phyloP scores from a whole-genome alignment of 2,888 invertebrate genomes.

The Drosophila macrothrix region DNA sequence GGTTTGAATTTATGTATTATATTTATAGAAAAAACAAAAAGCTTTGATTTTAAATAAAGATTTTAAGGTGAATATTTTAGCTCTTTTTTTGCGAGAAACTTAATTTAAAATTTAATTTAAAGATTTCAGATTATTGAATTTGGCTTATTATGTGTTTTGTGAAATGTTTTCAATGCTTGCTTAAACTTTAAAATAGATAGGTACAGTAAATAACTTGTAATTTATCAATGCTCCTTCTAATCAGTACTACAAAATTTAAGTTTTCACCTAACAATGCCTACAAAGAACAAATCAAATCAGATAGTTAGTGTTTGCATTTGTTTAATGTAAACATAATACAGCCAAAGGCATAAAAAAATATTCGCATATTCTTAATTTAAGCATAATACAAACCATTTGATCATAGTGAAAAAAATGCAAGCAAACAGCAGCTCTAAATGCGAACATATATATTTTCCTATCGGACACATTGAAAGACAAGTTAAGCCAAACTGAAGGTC shows the following conservation, averaged over 20 bases:
- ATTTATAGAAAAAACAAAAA: neutral
- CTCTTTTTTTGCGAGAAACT: neutral
- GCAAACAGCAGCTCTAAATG: neutral
- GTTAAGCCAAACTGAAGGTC: slow-evolving; percentile 47
- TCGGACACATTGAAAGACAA: slow-evolving; percentile 31
- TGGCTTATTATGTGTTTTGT: too few relatives aligned
- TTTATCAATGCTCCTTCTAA: neutral
- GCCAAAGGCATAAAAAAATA: neutral
- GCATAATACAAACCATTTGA: too few relatives aligned
- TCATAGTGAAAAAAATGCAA: neutral
- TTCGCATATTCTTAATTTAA: neutral
- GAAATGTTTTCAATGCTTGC: too few relatives aligned
- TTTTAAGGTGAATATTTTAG: neutral
- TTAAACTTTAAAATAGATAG: too few relatives aligned
- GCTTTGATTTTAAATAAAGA: neutral
- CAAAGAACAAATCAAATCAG: neutral
- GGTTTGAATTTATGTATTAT: neutral
- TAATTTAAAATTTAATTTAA: neutral
- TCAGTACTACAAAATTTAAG: neutral
- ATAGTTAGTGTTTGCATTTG: neutral
- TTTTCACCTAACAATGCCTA: neutral
- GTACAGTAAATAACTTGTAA: neutral
- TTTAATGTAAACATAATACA: neutral
- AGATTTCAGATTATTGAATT: neutral
- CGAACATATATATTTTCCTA: slow-evolving; percentile 15